These are phyloP conservation scores for Lasioglossum vierecki DNA, from an alignment of 2,888 invertebrate genomes.

Conservation along the genomic window DNA sequence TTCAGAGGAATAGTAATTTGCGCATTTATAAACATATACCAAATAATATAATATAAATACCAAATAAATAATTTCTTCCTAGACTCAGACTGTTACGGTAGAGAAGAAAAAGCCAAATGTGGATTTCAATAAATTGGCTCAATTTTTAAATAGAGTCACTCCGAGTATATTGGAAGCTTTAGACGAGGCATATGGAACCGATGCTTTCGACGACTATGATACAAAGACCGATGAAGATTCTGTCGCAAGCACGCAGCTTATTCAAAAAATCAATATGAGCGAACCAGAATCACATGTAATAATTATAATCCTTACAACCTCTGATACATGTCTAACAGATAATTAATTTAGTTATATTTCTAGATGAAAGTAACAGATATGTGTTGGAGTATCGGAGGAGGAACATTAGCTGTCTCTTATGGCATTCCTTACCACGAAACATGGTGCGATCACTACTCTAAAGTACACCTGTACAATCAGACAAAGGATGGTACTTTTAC, in stretches of 20 bases:
- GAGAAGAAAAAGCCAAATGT: constrained; percentile 67
- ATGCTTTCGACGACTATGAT: constrained; percentile 79
- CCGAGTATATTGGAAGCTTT: constrained; percentile 79
- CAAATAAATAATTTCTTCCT: constrained; percentile 13
- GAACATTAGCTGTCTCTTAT: constrained; percentile 77
- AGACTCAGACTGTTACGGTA: constrained; percentile 77
- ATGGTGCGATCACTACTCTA: constrained; percentile 81
- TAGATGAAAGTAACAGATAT: constrained; percentile 80
- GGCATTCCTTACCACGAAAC: constrained; percentile 76
- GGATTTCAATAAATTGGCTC: constrained; percentile 78
- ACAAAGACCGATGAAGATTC: constrained; percentile 69
- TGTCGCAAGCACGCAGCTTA: constrained; percentile 67
- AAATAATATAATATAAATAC: neutral
- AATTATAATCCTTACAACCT: neutral
- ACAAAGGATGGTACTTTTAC: constrained; percentile 74
- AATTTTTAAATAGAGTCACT: constrained; percentile 79
- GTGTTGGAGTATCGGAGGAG: constrained; percentile 81
- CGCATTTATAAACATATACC: constrained; percentile 4
- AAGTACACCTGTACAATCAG: constrained; percentile 78
- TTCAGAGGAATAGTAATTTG: neutral
- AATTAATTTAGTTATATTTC: constrained; percentile 30
- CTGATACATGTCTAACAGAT: neutral
- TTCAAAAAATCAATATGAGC: constrained; percentile 74
- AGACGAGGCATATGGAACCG: constrained; percentile 78
- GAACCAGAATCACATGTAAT: constrained; percentile 74